Evolutionary conservation across 2,888 invertebrate species (phyloP), one percentile per base, ranked within the genome.

Genomic region (Carabus problematicus): DNA sequence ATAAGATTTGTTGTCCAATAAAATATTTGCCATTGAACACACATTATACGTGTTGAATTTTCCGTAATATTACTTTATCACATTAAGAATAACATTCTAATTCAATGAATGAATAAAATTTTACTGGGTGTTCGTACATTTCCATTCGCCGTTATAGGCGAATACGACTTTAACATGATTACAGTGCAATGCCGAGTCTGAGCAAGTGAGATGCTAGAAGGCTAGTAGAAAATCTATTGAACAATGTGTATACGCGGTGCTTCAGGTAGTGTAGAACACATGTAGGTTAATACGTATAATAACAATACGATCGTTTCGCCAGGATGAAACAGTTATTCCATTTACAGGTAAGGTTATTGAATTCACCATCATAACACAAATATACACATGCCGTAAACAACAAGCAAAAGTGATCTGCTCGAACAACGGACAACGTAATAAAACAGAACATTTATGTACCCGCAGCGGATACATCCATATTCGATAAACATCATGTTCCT

Each of bases 371-470:
- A n/a, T 63, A 54, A 63, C 52, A 49, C 63, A 54, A 63, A 63
- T 63, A 63, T 39, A 54, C 52, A 63, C 49, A 52, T 29, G 29
- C 29, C 52, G 52, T 63, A 54, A 63, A 54, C 63, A 63, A 63
- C 40, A 40, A 54, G 54, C 54, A 63, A 54, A 63, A 63, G 42
- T 54, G 63, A 63, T 54, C 54, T 63, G 54, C 42, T 29, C 63
- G 63, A 63, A 54, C 61, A 63, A 54, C 63, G 63, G 42, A 42
- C 52, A 52, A 52, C 11, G 54, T 54, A 63, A 63, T 63, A 63
- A 63, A 63, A 63, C 63, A n/a, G 54, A 41, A 63, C 63, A 63
- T 63, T 63, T 63, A 63, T 63, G 63, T 63, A 63, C 63, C 63
- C 54, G 52, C 40, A 52, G 52, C 16, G 63, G 54, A 54, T 63